These are phyloP conservation scores for Agriopis marginaria DNA, from an alignment of 2,888 invertebrate species.

Conservation along the genomic window DNA sequence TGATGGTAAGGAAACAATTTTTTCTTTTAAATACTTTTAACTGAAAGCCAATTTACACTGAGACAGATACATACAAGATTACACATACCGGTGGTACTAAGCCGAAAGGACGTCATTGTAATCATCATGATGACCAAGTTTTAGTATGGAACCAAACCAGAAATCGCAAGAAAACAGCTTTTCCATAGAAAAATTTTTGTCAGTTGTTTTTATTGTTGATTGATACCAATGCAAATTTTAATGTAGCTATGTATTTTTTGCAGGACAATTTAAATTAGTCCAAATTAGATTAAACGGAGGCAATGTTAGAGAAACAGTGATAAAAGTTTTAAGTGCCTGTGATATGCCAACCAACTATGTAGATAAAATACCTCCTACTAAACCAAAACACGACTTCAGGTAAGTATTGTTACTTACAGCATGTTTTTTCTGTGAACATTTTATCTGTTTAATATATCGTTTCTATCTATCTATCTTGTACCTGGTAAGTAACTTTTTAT, in stretches of 20 bases:
- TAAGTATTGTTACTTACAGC: constrained; percentile 47
- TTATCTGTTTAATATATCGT: too few relatives aligned
- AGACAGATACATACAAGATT: too few relatives aligned
- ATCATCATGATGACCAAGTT: too few relatives aligned
- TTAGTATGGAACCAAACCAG: too few relatives aligned
- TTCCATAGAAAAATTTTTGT: too few relatives aligned
- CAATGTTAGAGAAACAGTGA: constrained; percentile 90
- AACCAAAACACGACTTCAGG: constrained; percentile 60
- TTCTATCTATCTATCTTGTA: too few relatives aligned
- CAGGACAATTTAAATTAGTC: constrained; percentile 90
- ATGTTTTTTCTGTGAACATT: background rate
- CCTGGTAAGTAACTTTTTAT: too few relatives aligned
- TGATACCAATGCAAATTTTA: background rate
- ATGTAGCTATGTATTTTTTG: constrained; percentile 49
- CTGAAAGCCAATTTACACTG: too few relatives aligned
- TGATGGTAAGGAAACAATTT: constrained; percentile 67
- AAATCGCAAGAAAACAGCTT: too few relatives aligned
- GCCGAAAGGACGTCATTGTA: too few relatives aligned
- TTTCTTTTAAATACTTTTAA: background rate
- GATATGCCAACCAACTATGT: constrained; percentile 95
- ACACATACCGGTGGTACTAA: too few relatives aligned
- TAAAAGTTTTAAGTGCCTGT: constrained; percentile 92
- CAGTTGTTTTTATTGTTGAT: too few relatives aligned
- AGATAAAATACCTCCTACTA: constrained; percentile 88
- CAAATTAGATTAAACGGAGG: constrained; percentile 90